A percentile compares a stretch with the other conserved stretches of the same genome.
Evolutionary conservation across 2,888 invertebrate species (phyloP).

Genomic region (Acleris literana): DNA sequence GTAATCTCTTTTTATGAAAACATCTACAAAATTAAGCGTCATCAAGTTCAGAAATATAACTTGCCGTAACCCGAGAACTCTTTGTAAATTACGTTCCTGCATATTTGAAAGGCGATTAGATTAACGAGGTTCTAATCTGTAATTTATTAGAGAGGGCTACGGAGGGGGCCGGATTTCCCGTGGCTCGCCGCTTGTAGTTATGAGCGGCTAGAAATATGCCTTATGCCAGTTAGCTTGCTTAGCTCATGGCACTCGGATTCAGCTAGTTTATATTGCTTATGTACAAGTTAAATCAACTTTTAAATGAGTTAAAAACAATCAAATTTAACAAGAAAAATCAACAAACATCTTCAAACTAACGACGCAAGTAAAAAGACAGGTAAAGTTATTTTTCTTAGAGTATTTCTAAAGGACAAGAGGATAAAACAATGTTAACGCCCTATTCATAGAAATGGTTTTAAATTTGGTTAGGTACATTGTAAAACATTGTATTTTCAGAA

Average conservation of each 20-base stretch:
- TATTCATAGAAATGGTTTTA: too few species aligned
- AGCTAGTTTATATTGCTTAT: constrained; percentile 1
- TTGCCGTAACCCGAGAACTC: constrained; percentile 30
- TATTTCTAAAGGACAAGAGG: too few species aligned
- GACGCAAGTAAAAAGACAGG: too few species aligned
- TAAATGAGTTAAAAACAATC: background rate
- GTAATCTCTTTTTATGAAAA: constrained; percentile 3
- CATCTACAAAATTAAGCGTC: constrained; percentile 21
- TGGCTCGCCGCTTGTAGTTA: constrained; percentile 51
- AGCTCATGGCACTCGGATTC: constrained; percentile 7
- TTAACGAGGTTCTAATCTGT: constrained; percentile 78
- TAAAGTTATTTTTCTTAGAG: too few species aligned
- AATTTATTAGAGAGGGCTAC: constrained; percentile 64
- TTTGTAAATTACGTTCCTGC: constrained; percentile 48
- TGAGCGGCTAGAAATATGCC: constrained; percentile 32
- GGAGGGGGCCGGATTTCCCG: constrained; percentile 58
- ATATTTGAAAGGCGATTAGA: constrained; percentile 59
- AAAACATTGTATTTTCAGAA: too few species aligned
- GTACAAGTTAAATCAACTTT: background rate
- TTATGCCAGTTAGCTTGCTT: constrained; percentile 19
- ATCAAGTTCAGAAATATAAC: constrained; percentile 29
- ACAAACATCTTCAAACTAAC: too few species aligned
- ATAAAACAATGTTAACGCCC: too few species aligned
- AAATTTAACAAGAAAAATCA: too few species aligned
- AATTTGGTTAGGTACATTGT: too few species aligned